Evolutionary conservation across 2,888 invertebrate genomes (phyloP).

Genomic region (Amblyjoppa proteus): DNA sequence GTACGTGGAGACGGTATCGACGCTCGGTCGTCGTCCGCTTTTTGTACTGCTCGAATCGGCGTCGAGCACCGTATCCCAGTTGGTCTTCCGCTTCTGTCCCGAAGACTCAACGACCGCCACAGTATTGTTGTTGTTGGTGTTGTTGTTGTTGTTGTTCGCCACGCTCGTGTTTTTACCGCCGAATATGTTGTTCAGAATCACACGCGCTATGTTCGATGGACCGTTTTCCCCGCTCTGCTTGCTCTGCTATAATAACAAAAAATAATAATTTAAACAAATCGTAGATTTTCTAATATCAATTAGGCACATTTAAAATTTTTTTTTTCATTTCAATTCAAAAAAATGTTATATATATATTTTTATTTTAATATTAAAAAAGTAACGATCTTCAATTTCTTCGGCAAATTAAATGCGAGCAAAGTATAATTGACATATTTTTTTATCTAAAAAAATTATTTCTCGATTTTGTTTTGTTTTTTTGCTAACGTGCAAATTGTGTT

Average conservation of each 20-base stretch:
- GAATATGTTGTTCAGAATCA: constrained; percentile 94
- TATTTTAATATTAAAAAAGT: not conserved
- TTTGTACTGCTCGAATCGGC: constrained; percentile 91
- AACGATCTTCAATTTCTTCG: too few species aligned
- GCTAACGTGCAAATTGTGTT: not conserved
- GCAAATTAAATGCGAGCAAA: too few species aligned
- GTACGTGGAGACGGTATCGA: constrained; percentile 95
- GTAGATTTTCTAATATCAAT: too few species aligned
- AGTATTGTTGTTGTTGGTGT: constrained; percentile 75
- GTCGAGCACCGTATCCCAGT: constrained; percentile 86
- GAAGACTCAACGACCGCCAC: constrained; percentile 75
- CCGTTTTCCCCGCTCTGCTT: constrained; percentile 85
- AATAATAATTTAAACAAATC: not conserved
- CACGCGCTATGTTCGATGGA: constrained; percentile 90
- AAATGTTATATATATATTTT: too few species aligned
- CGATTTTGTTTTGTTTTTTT: not conserved
- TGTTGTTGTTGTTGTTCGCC: constrained; percentile 75
- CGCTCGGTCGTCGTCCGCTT: constrained; percentile 92
- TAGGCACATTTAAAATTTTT: too few species aligned
- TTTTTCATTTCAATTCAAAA: too few species aligned
- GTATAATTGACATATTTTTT: too few species aligned
- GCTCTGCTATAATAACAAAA: constrained; percentile 71
- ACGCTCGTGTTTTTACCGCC: constrained; percentile 85
- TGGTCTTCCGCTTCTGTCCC: constrained; percentile 79
- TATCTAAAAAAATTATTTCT: too few species aligned